Evolutionary conservation across 92 coral and sea anemone genomes (phyloP).

Genomic region (Virgularia gustaviana): DNA sequence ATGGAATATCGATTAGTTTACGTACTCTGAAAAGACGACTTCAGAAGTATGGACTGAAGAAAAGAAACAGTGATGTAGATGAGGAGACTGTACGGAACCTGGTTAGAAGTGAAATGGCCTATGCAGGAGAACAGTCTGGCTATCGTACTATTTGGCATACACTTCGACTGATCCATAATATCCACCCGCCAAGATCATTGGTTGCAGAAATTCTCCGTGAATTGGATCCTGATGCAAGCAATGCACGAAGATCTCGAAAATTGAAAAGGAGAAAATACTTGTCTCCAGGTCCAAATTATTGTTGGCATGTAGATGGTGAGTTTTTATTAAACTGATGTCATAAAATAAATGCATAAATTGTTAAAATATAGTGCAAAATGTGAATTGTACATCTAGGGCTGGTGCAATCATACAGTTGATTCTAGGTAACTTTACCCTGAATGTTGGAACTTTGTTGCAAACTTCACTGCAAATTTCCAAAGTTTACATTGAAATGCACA

Average conservation of each 20-base stretch:
- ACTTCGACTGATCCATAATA: conserved; percentile 36
- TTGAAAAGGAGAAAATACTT: conserved; percentile 31
- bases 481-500: no score
- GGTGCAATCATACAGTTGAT: no score
- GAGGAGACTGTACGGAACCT: conserved; percentile 43
- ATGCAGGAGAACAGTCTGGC: conserved; percentile 50
- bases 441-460: no score
- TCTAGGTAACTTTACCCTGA: no score
- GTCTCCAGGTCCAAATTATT: conserved; percentile 24
- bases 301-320: background rate
- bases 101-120: conserved; percentile 49
- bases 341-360: background rate
- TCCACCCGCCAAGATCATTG: conserved; percentile 40
- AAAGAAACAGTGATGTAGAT: conserved; percentile 28
- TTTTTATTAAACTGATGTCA: background rate
- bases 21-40: conserved; percentile 54
- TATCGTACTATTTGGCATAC: conserved; percentile 56
- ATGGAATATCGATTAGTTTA: conserved; percentile 36
- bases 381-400: background rate
- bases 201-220: conserved; percentile 53
- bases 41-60: conserved; percentile 34
- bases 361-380: background rate
- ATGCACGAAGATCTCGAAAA: conserved; percentile 21
- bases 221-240: conserved; percentile 55
- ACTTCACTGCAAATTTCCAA: no score